A percentile compares a stretch with the other conserved stretches of the same genome.
Conservation (phyloP, 1,140 invertebrate species). For the Melipona quadrifasciata region DNA sequence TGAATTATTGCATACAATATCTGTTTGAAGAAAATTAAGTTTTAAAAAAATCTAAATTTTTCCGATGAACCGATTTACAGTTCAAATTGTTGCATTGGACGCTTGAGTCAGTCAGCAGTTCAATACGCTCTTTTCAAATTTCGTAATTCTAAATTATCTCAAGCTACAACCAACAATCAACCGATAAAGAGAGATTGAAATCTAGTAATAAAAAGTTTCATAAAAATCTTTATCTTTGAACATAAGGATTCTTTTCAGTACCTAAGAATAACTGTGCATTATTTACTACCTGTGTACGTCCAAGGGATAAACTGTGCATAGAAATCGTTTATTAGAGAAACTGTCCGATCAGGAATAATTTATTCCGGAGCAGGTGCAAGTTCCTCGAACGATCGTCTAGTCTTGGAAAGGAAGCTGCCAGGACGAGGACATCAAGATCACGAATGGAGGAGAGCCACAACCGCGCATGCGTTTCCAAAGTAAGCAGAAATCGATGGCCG, state of each 20-base stretch:
- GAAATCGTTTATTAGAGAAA: neutral
- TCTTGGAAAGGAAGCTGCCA: constrained; percentile 1
- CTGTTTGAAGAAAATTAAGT: no score
- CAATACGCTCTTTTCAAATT: no score
- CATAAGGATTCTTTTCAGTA: neutral
- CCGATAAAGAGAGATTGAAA: neutral
- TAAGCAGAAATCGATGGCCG: constrained; percentile 73
- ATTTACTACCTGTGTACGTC: neutral
- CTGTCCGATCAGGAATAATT: neutral
- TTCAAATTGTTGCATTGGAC: neutral
- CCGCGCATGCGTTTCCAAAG: constrained; percentile 63
- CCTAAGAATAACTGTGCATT: rapidly evolving
- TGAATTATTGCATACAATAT: neutral
- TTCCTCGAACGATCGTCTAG: neutral
- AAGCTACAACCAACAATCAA: neutral
- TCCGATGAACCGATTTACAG: neutral
- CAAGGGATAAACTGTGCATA: neutral
- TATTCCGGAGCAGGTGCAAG: neutral
- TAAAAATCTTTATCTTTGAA: no score
- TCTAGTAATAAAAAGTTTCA: neutral
- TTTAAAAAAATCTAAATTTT: neutral
- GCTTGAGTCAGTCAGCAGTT: no score
- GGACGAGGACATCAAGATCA: constrained; percentile 24
- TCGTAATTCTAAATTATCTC: no score
- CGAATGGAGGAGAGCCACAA: constrained; percentile 26